Conservation (phyloP, 2,113 vertebrate genomes). For the Xenopus tropicalis region DNA sequence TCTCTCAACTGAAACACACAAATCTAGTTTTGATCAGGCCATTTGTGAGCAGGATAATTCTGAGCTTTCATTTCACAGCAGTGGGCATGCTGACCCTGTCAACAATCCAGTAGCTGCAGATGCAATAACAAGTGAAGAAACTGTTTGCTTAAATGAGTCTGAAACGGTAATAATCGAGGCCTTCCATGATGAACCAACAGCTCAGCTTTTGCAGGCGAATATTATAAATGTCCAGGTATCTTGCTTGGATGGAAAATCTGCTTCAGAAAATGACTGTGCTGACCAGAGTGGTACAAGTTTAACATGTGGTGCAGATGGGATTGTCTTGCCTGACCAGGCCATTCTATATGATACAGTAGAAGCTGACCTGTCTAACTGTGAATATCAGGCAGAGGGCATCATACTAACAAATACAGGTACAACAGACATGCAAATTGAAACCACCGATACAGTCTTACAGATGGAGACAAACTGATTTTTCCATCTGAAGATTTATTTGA, state of each 20-base stretch:
- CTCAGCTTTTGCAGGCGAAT: slow-evolving; percentile 9
- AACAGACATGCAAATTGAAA: slow-evolving; percentile 71
- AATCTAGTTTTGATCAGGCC: background rate
- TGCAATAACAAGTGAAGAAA: slow-evolving; percentile 57
- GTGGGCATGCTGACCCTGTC: slow-evolving; percentile 42
- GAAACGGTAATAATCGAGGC: slow-evolving; percentile 17
- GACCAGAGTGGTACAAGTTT: too few species aligned
- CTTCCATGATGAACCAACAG: slow-evolving; percentile 28
- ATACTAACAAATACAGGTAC: slow-evolving; percentile 53
- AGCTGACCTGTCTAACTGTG: slow-evolving; percentile 49
- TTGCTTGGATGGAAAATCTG: background rate
- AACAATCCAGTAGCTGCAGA: slow-evolving; percentile 36
- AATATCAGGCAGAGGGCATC: slow-evolving; percentile 48
- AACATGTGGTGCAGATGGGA: slow-evolving; percentile 2
- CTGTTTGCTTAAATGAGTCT: slow-evolving; percentile 44
- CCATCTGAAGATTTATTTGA: slow-evolving; percentile 53
- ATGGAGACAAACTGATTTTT: slow-evolving; percentile 59
- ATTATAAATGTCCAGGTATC: background rate
- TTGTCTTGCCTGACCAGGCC: slow-evolving; percentile 55
- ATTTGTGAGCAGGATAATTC: background rate
- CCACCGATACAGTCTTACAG: slow-evolving; percentile 70
- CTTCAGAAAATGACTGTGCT: background rate
- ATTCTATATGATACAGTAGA: slow-evolving; percentile 72
- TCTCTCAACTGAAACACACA: background rate
- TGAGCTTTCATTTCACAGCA: background rate